Percentiles rank a stretch among this genome's conserved stretches.
phyloP scores from a whole-genome alignment of 1,140 invertebrate genomes.

The Trichonephila clavata region DNA sequence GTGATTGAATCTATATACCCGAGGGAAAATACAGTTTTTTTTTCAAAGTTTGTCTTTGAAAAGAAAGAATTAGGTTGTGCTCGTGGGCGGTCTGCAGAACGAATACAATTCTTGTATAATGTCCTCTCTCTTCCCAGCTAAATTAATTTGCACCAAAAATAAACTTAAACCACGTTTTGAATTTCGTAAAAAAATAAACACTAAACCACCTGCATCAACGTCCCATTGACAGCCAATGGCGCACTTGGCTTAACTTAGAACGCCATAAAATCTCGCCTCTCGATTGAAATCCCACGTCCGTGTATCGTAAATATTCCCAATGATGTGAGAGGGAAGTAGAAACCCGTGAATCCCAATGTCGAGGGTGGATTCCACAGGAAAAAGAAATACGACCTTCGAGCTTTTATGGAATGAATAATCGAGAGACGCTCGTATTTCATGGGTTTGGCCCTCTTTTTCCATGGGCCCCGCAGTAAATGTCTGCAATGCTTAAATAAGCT shows the following conservation, averaged over 20 bases:
- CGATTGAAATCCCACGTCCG: neutral
- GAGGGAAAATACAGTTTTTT: too few species aligned
- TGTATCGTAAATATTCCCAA: slow-evolving; percentile 17
- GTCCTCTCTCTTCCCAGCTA: too few species aligned
- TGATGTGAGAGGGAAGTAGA: neutral
- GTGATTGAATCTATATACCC: too few species aligned
- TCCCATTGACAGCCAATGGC: neutral
- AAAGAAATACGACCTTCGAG: neutral
- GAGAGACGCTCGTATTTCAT: slow-evolving; percentile 7
- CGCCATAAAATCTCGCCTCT: slow-evolving; percentile 20
- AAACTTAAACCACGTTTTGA: too few species aligned
- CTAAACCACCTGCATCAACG: neutral
- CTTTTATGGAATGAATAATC: slow-evolving; percentile 53
- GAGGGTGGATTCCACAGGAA: neutral
- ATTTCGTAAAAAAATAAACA: neutral
- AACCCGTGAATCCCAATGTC: neutral
- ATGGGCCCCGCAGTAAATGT: slow-evolving; percentile 3
- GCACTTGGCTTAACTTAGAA: slow-evolving; percentile 8
- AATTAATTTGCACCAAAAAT: too few species aligned
- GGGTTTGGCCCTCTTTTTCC: neutral
- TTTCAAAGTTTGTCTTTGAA: too few species aligned
- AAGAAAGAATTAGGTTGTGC: too few species aligned
- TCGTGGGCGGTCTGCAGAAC: too few species aligned
- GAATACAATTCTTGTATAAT: too few species aligned
- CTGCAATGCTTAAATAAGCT: neutral